These are phyloP conservation scores for Dipodomys spectabilis DNA, from an alignment of 2,113 vertebrate species.

Conservation along the genomic window DNA sequence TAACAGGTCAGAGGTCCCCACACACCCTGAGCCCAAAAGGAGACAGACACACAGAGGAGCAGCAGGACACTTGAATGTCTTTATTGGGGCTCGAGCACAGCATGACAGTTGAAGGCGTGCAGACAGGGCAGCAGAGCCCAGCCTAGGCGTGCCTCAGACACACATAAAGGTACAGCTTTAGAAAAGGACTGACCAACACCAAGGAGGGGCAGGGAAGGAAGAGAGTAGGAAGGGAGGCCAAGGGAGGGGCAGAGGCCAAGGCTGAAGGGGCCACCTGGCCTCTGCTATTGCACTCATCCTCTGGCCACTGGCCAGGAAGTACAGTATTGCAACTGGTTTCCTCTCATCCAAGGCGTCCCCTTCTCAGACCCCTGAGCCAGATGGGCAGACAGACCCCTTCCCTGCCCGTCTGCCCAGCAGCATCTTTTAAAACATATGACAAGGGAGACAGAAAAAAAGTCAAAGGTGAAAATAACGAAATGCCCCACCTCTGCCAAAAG, in stretches of 20 bases:
- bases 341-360: constrained; percentile 68
- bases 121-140: constrained; percentile 73
- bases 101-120: constrained; percentile 82
- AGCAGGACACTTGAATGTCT: constrained; percentile 80
- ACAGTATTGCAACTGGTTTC: constrained; percentile 77
- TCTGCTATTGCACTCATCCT: constrained; percentile 74
- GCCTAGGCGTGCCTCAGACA: constrained; percentile 83
- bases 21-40: constrained; percentile 55
- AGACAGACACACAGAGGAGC: constrained; percentile 73
- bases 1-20: neutral
- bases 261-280: constrained; percentile 75
- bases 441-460: constrained; percentile 57
- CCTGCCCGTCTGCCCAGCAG: constrained; percentile 54
- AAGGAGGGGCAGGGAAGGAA: neutral
- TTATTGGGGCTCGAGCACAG: constrained; percentile 85
- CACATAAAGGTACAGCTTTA: constrained; percentile 72
- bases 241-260: constrained; percentile 78
- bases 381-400: constrained; percentile 68
- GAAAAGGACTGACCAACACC: constrained; percentile 66
- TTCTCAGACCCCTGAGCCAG: constrained; percentile 53
- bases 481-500: constrained; percentile 21
- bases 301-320: constrained; percentile 75
- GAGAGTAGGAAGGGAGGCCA: neutral
- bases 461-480: constrained; percentile 28
- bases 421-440: constrained; percentile 74